Conservation (phyloP, 2,888 invertebrate genomes). For the Schizotus pectinicornis region DNA sequence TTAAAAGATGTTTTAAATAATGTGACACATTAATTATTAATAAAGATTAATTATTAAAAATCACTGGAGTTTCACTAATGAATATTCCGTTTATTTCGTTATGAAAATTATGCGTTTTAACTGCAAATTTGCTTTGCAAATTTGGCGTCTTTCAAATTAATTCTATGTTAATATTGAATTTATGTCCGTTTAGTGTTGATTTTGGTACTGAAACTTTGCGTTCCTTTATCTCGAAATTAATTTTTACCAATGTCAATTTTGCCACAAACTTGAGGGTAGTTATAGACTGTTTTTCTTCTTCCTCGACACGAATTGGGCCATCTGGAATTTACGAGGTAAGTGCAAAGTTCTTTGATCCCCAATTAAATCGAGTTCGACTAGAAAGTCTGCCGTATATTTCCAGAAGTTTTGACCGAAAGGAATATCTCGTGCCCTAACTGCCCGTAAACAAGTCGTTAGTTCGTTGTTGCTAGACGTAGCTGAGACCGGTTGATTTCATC, state of each 20-base stretch:
- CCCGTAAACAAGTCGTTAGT: too few relatives aligned
- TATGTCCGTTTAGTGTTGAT: slow-evolving; percentile 14
- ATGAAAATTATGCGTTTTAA: slow-evolving; percentile 10
- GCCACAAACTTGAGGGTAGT: slow-evolving; percentile 3
- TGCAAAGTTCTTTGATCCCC: slow-evolving; percentile 19
- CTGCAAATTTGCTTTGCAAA: slow-evolving; percentile 28
- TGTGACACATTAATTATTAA: slow-evolving; percentile 55
- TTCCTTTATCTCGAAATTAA: slow-evolving; percentile 7
- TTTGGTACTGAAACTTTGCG: slow-evolving; percentile 8
- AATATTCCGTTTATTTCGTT: slow-evolving; percentile 17
- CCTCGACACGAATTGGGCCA: neutral
- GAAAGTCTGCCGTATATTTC: too few relatives aligned
- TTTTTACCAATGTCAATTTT: slow-evolving; percentile 5
- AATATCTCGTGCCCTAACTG: too few relatives aligned
- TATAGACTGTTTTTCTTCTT: too few relatives aligned
- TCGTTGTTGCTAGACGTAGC: too few relatives aligned
- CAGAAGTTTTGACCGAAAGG: too few relatives aligned
- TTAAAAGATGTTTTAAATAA: slow-evolving; percentile 53
- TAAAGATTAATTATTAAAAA: slow-evolving; percentile 47
- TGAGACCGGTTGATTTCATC: too few relatives aligned
- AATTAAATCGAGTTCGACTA: neutral
- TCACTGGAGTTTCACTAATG: slow-evolving; percentile 5
- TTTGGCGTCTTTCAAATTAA: slow-evolving; percentile 25
- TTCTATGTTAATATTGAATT: slow-evolving; percentile 28
- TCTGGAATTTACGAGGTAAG: slow-evolving; percentile 21